These are phyloP conservation scores for Todus mexicanus DNA, from an alignment of 2,797 vertebrate species.

Conservation along the genomic window DNA sequence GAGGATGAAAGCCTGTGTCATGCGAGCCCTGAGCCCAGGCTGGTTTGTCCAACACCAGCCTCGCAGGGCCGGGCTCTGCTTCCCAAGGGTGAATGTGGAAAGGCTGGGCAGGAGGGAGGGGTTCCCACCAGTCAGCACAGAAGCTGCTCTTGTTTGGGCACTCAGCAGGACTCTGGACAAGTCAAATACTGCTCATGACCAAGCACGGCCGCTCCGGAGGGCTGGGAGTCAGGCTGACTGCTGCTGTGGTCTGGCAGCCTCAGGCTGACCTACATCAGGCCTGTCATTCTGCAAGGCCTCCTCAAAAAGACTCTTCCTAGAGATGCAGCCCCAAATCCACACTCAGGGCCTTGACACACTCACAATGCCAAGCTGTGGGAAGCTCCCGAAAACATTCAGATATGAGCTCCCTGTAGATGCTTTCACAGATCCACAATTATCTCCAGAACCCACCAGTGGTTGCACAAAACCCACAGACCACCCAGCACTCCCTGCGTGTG, in stretches of 20 bases:
- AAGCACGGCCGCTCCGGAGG: background rate
- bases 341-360: background rate
- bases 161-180: background rate
- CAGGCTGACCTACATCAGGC: background rate
- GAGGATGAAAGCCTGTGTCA: background rate
- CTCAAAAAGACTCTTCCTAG: background rate
- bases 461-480: conserved; percentile 28
- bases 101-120: background rate
- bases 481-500: background rate
- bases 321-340: background rate
- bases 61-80: background rate
- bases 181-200: background rate
- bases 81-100: background rate
- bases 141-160: background rate
- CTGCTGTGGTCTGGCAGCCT: background rate
- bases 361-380: background rate
- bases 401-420: background rate
- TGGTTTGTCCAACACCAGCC: background rate
- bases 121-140: background rate
- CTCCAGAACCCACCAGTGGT: background rate
- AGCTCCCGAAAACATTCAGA: background rate
- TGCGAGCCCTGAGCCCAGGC: background rate
- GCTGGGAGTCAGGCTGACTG: background rate
- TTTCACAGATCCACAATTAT: background rate
- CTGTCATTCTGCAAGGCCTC: background rate